A percentile compares a stretch with the other conserved stretches of the same genome.
These are phyloP conservation scores for Nemotelus pantherinus DNA, from an alignment of 2,888 invertebrate genomes.

Conservation along the genomic window DNA sequence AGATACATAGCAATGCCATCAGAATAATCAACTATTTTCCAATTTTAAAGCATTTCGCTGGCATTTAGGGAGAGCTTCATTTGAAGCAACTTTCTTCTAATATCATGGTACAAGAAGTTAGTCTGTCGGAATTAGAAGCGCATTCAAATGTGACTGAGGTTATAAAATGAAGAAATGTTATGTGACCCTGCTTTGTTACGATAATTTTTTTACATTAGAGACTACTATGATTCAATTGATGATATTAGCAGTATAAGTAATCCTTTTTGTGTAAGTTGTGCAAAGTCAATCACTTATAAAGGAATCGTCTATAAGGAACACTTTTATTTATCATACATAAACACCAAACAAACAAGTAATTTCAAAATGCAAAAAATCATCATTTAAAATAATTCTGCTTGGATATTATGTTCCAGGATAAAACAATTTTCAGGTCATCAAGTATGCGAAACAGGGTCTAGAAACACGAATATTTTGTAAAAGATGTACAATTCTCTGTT, in stretches of 20 bases:
- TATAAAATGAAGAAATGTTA: not conserved
- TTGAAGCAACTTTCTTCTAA: not conserved
- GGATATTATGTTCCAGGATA: not conserved
- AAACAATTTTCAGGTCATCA: not conserved
- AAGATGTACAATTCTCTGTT: not conserved
- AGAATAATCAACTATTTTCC: constrained; percentile 44
- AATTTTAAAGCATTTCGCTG: constrained; percentile 19
- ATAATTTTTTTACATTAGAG: not conserved
- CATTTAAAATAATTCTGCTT: not conserved
- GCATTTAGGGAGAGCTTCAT: not conserved
- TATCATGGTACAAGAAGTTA: not conserved
- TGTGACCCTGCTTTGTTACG: not conserved
- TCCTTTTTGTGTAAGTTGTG: not conserved
- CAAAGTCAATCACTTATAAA: not conserved
- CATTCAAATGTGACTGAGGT: not conserved
- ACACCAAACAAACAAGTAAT: not conserved
- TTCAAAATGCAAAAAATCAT: not conserved
- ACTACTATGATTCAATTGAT: not conserved
- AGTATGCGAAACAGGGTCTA: not conserved
- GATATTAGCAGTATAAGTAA: not conserved
- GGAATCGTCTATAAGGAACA: not conserved
- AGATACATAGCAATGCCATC: constrained; percentile 34
- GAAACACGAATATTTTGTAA: not conserved
- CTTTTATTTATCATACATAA: not conserved
- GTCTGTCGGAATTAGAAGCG: not conserved